Evolutionary conservation across 2,113 vertebrate genomes (phyloP), one percentile per base, ranked within the genome.

Genomic region (Dasypus novemcinctus): DNA sequence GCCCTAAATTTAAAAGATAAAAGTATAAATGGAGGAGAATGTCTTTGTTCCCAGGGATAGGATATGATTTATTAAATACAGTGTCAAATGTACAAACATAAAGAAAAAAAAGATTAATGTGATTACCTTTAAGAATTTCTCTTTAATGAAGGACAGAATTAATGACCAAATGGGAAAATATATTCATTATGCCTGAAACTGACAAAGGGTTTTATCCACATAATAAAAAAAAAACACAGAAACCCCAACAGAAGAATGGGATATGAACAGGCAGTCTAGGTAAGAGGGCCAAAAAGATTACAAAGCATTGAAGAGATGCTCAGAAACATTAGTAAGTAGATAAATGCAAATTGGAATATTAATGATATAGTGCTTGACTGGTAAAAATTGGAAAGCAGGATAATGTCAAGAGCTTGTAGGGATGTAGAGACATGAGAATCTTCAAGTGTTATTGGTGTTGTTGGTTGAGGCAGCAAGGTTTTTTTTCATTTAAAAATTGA

Each of bases 51-150:
- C 1, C 29, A 72, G 64, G 3, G 3, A 8, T 82, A 14, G 27
- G 49, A 61, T 81, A 94, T 6, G 13, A 83, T 23, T 84, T 85
- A 85, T 36, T 68, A 49, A 87, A n/a, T 4, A 91, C 90, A 95
- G 61, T 10, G 41, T 74, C 54, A 61, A 54, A 95, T 79, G 31
- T 8, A 41, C 15, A 74, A 59, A 12, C 14, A n/a, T 75, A 91
- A 71, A 69, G 25, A 49, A 87, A 76, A 52, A 69, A 85, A 10
- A 9, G 7, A 83, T 94, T 33, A 66, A 91, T 41, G 18, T 18
- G n/a, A 59, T 91, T 86, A 88, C 6, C 78, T 94, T 33, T 49
- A 57, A 88, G 49, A 78, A 66, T 72, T 78, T 78, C 5, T 54
- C 3, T 74, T 74, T 29, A 82, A n/a, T 38, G 41, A 91, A 78